Base-by-base conservation (phyloP, 2,888 invertebrate species). In the Cheilosia scutellata region DNA sequence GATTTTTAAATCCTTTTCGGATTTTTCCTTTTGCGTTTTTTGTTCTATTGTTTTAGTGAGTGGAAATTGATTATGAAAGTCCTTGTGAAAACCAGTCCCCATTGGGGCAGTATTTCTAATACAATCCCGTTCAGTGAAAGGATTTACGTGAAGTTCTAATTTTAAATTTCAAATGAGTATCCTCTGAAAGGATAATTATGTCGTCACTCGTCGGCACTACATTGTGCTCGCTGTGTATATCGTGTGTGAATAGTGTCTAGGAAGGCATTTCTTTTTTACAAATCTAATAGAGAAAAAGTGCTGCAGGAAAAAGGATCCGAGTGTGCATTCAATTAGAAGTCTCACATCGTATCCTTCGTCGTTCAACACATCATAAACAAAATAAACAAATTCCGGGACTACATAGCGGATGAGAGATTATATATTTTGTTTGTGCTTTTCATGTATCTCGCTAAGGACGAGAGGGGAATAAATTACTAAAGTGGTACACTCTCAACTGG, bases 401-500 rank as follows among this genome's bases (percentile, higher is more conserved):
- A 49, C 82, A 72, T 27, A 65, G 53, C 80, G 80, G 71, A 87
- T 86, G 87, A 74, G 75, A 77, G 65, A 76, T 16, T 20, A 47
- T 71, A 65, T 62, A 71, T 47, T 20, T 71, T 66, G 55, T 65
- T 79, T 71, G 66, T 74, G 58, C 74, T 84, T 83, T 79, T 58
- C 63, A 72, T 60, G 53, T 76, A 65, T 55, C 63, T 55, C 5
- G 27, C 27, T 51, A 55, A 66, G 44, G 65, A 87, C 80, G 86
- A 86, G 82, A 82, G 87, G 87, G 76, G 88, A 89, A 87, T 83
- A 87, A 87, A 87, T 87, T 80, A 77, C 80, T 86, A 57, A 78
- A 87, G 76, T 87, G 74, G 74, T 74, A 86, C 78, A 37, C 37
- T 20, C 47, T 83, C 80, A 82, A 78, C 75, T 29, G 82, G 70